phyloP scores from a whole-genome alignment of 1,140 invertebrate genomes.

The Acromyrmex echinatior region DNA sequence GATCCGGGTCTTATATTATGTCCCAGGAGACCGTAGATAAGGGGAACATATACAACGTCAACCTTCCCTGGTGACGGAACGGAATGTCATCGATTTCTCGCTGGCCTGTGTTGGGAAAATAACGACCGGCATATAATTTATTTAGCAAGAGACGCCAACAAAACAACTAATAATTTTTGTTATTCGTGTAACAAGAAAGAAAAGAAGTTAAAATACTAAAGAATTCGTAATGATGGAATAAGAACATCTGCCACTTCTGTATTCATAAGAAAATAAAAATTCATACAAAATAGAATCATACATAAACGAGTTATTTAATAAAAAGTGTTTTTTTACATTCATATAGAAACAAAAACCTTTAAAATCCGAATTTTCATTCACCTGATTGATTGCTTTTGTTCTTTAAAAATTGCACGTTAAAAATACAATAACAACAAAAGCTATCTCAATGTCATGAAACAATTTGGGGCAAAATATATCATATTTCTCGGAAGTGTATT shows the following conservation, averaged over 20 bases:
- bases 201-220: slow-evolving; percentile 26
- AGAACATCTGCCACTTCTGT: slow-evolving; percentile 19
- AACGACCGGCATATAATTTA: slow-evolving; percentile 77
- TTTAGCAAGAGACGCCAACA: slow-evolving; percentile 71
- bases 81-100: slow-evolving; percentile 73
- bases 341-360: background rate
- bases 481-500: slow-evolving; percentile 19
- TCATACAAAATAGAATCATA: background rate
- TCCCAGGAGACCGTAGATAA: slow-evolving; percentile 50
- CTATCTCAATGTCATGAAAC: slow-evolving; percentile 16
- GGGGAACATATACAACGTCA: slow-evolving; percentile 18
- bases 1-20: slow-evolving; percentile 19
- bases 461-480: slow-evolving; percentile 1
- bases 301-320: slow-evolving; percentile 23
- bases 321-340: background rate
- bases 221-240: slow-evolving; percentile 39
- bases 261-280: slow-evolving; percentile 1
- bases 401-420: background rate
- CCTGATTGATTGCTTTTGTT: slow-evolving; percentile 19
- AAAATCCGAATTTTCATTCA: background rate
- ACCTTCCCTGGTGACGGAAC: slow-evolving; percentile 53
- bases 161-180: slow-evolving; percentile 69
- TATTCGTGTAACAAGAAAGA: slow-evolving; percentile 24
- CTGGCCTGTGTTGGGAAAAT: slow-evolving; percentile 52
- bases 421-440: slow-evolving; percentile 45